Percentiles rank a stretch among this genome's conserved stretches.
phyloP scores from a whole-genome alignment of 2,888 invertebrate species.

The Timandra comae region DNA sequence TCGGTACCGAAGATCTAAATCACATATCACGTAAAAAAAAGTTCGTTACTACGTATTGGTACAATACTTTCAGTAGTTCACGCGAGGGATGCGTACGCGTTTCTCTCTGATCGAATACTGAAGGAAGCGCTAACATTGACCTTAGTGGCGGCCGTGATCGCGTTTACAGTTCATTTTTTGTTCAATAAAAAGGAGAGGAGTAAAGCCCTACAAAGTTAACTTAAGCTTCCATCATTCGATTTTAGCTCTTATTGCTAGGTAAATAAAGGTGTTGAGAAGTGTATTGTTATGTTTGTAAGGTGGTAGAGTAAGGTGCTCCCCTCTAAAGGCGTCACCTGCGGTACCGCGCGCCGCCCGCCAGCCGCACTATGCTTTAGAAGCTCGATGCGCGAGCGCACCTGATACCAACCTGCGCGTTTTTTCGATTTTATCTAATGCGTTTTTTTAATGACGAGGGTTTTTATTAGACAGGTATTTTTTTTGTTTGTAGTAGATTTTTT shows the following conservation, averaged over 20 bases:
- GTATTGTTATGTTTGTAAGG: slow-evolving; percentile 55
- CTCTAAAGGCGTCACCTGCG: slow-evolving; percentile 74
- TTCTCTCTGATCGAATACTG: slow-evolving; percentile 73
- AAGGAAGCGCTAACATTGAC: slow-evolving; percentile 78
- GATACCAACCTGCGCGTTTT: slow-evolving; percentile 47
- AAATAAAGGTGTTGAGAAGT: slow-evolving; percentile 14
- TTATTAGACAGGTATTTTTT: neutral
- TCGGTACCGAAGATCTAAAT: slow-evolving; percentile 42
- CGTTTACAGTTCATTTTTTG: slow-evolving; percentile 78
- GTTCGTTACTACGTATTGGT: slow-evolving; percentile 35
- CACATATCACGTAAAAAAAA: slow-evolving; percentile 21
- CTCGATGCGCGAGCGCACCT: slow-evolving; percentile 50
- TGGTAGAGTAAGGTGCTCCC: slow-evolving; percentile 70
- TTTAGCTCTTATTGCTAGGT: slow-evolving; percentile 18
- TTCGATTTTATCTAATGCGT: slow-evolving; percentile 15
- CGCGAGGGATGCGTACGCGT: slow-evolving; percentile 68
- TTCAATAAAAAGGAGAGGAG: slow-evolving; percentile 78
- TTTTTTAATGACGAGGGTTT: slow-evolving; percentile 11
- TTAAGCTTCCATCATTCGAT: slow-evolving; percentile 5
- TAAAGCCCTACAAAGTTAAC: slow-evolving; percentile 63
- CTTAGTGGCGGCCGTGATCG: slow-evolving; percentile 77
- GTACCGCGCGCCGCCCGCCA: slow-evolving; percentile 67
- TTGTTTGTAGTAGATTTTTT: too few species aligned
- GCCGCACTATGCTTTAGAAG: slow-evolving; percentile 49
- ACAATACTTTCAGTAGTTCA: slow-evolving; percentile 46